Conservation (phyloP, 2,888 invertebrate genomes). For the Mayetiola destructor region DNA sequence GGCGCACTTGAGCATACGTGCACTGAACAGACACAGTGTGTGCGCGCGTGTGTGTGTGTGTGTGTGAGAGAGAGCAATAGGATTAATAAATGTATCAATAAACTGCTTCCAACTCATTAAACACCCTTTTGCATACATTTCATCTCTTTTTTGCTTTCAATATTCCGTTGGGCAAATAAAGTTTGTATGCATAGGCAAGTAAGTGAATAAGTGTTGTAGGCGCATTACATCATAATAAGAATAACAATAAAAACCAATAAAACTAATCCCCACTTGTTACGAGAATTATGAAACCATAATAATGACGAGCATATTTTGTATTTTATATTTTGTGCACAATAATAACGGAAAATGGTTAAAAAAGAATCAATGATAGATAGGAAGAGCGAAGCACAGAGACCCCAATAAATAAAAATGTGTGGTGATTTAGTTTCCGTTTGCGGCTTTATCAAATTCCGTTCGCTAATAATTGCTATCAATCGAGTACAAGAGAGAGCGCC, state of each 20-base stretch:
- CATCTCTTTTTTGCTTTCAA: background rate
- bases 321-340: background rate
- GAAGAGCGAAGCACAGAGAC: background rate
- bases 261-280: conserved; percentile 16
- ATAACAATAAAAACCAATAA: conserved; percentile 9
- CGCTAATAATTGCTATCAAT: too few species aligned
- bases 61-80: background rate
- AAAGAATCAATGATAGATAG: background rate
- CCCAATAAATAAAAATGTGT: background rate
- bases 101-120: conserved; percentile 20
- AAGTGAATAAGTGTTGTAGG: background rate
- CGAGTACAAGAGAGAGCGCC: too few species aligned
- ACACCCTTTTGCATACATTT: conserved; percentile 14
- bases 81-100: conserved; percentile 19
- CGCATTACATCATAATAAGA: background rate
- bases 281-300: conserved; percentile 15
- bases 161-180: too few species aligned
- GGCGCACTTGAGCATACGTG: too few species aligned
- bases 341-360: background rate
- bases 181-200: too few species aligned
- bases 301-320: background rate
- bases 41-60: too few species aligned
- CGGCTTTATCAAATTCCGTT: too few species aligned
- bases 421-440: too few species aligned
- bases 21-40: too few species aligned